phyloP scores from a whole-genome alignment of 2,113 vertebrate species.

The Alaudala cheleensis region DNA sequence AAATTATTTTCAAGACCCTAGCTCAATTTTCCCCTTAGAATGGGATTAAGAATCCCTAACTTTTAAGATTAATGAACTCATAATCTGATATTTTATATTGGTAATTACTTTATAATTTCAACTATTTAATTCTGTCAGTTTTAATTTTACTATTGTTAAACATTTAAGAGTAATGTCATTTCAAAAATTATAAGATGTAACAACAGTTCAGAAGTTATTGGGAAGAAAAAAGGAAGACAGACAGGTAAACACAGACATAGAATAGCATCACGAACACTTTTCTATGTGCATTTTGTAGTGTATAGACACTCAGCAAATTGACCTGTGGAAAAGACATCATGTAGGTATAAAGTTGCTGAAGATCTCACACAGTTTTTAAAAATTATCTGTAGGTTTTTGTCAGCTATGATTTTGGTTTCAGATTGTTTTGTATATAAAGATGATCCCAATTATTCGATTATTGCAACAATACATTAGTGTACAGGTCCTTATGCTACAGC shows the following conservation, averaged over 20 bases:
- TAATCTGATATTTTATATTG: neutral
- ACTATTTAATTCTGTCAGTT: neutral
- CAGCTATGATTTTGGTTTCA: neutral
- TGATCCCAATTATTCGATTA: rapidly evolving
- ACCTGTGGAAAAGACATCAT: neutral
- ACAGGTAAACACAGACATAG: neutral
- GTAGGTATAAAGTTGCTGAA: neutral
- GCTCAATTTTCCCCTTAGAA: neutral
- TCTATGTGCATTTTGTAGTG: neutral
- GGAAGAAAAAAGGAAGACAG: neutral
- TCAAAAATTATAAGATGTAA: neutral
- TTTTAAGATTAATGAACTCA: neutral
- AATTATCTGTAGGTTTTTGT: neutral
- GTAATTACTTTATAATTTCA: neutral
- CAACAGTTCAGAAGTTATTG: neutral
- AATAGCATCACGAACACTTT: neutral
- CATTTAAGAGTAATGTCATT: neutral
- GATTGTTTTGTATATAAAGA: neutral
- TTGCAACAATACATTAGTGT: rapidly evolving
- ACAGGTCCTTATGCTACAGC: neutral
- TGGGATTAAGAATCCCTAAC: neutral
- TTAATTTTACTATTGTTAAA: neutral
- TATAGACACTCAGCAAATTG: neutral
- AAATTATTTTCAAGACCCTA: neutral
- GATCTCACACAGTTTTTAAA: neutral